Percentiles rank a stretch among this genome's conserved stretches.
These are phyloP conservation scores for Thereuonema tuberculata DNA, from an alignment of 1,140 invertebrate species.

Conservation along the genomic window DNA sequence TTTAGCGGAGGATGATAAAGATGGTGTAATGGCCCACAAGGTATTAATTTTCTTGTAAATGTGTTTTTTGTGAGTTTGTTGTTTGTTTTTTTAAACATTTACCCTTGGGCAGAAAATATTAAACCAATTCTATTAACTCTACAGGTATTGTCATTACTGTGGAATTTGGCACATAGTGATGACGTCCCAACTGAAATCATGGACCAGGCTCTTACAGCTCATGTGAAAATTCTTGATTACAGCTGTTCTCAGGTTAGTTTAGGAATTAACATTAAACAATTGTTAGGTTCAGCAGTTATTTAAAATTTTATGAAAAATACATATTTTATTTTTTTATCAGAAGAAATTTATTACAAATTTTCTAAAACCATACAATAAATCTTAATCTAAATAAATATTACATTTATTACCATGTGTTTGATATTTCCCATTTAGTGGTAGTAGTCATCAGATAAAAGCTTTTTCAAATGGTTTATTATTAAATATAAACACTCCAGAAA, in stretches of 20 bases:
- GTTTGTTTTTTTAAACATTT: too few relatives aligned
- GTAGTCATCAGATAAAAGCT: too few relatives aligned
- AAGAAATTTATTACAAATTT: background rate
- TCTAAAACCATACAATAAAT: too few relatives aligned
- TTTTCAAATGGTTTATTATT: too few relatives aligned
- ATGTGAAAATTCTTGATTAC: slow-evolving; percentile 96
- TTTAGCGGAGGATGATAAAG: slow-evolving; percentile 94
- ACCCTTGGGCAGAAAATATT: background rate
- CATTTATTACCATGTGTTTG: too few relatives aligned
- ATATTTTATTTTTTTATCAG: background rate
- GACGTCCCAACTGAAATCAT: slow-evolving; percentile 95
- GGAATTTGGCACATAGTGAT: slow-evolving; percentile 91
- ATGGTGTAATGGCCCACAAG: slow-evolving; percentile 97
- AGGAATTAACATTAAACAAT: slow-evolving; percentile 13
- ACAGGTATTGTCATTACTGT: slow-evolving; percentile 85
- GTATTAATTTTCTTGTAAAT: too few relatives aligned
- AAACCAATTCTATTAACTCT: slow-evolving; percentile 7
- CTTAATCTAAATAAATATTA: too few relatives aligned
- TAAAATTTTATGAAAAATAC: too few relatives aligned
- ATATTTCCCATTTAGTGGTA: too few relatives aligned
- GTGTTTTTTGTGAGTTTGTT: too few relatives aligned
- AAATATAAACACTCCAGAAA: too few relatives aligned
- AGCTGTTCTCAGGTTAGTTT: slow-evolving; percentile 63
- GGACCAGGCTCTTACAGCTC: slow-evolving; percentile 87
- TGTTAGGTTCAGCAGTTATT: too few relatives aligned